Base-by-base conservation (phyloP, 2,888 invertebrate species). In the Patella depressa region DNA sequence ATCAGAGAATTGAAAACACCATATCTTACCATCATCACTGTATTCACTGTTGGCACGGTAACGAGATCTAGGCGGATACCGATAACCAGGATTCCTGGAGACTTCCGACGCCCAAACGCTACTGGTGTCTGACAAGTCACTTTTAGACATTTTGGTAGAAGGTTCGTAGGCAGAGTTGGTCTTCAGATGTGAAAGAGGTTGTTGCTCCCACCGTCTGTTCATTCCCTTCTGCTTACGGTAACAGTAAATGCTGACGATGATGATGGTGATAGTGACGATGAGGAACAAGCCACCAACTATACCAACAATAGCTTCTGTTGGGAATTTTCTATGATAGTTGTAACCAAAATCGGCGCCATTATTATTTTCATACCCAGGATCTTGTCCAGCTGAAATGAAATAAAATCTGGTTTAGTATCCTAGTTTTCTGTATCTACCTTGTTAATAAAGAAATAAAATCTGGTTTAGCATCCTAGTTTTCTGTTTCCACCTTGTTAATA, bases 331-430 rank as follows among this genome's bases (percentile, higher is more conserved):
- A 54, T 84, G 79, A 69, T 84, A 84, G 54, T 79, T 79, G 70
- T 82, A 83, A 53, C 82, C 82, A 72, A 82, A 83, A 19, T 83
- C 81, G 34, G 79, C 82, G 78, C 86, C 83, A 80, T 84, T 84
- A 11, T 81, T 81, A 74, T 83, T 81, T 59, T 83, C 84, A 34
- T 79, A 81, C 34, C 81, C 86, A 59, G 75, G 75, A 75, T 75
- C 71, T 19, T 19, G 19, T 24, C 75, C 75, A 29, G 75, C 75
- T 75, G 71, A 71, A 70, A 75, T 4, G 14, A n/a, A 59, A 59
- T 59, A 5, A 19, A 17, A 17, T 19, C 11, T 15, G n/a, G n/a
- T 0, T 59, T n/a, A 14, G 15, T 19, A 55, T 55, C 3, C 3
- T 15, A 15, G 2, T 15, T 17, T 2, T 55, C 55, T 55, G 17